A percentile compares a stretch with the other conserved stretches of the same genome.
Evolutionary conservation across 2,113 vertebrate genomes (phyloP).

Genomic region (Cynopterus brachyotis): DNA sequence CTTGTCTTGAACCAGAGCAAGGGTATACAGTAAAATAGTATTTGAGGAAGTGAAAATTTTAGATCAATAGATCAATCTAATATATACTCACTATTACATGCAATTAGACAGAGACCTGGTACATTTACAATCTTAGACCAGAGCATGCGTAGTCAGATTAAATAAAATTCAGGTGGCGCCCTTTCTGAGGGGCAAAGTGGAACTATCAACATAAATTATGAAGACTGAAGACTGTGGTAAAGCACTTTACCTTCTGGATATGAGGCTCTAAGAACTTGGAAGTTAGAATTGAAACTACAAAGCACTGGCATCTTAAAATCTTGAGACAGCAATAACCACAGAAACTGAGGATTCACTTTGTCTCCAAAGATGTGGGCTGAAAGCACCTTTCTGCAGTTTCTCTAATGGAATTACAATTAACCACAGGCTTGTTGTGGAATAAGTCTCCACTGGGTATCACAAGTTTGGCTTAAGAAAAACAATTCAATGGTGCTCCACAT

Average conservation of each 20-base stretch:
- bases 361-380: slow-evolving; percentile 59
- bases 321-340: slow-evolving; percentile 47
- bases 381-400: slow-evolving; percentile 56
- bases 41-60: not conserved
- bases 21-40: not conserved
- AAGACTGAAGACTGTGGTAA: not conserved
- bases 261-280: slow-evolving; percentile 1
- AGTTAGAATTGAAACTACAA: not conserved
- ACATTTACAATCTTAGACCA: not conserved
- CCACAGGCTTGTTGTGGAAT: slow-evolving; percentile 44
- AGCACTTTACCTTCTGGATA: not conserved
- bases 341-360: slow-evolving; percentile 39
- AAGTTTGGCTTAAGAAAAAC: slow-evolving; percentile 58
- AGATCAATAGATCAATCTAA: not conserved
- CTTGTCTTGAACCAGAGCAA: not conserved
- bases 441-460: slow-evolving; percentile 25
- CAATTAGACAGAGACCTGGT: not conserved
- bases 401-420: slow-evolving; percentile 66
- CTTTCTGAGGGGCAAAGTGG: not conserved
- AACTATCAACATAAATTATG: not conserved
- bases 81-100: not conserved
- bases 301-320: slow-evolving; percentile 25
- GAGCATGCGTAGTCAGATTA: not conserved
- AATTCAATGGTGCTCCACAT: not conserved
- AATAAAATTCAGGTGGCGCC: not conserved